Percentiles rank a stretch among this genome's conserved stretches.
These are phyloP conservation scores for Tenualosa ilisha DNA, from an alignment of 2,797 vertebrate genomes.

Conservation along the genomic window DNA sequence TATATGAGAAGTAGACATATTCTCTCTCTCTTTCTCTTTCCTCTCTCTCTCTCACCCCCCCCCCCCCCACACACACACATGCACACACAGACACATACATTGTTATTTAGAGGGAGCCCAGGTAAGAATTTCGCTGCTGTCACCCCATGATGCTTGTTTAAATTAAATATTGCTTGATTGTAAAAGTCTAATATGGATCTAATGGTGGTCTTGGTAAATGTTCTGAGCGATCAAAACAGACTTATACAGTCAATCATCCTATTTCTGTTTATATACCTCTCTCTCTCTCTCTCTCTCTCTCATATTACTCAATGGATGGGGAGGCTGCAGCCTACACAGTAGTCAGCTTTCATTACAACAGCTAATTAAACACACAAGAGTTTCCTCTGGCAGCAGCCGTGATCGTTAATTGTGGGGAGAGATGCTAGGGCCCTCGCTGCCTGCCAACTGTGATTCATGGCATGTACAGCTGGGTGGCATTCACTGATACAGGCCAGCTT, in stretches of 20 bases:
- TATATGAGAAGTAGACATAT: too few relatives aligned
- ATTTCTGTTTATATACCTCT: slow-evolving; percentile 33
- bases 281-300: slow-evolving; percentile 24
- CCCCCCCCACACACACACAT: too few relatives aligned
- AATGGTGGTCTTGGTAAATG: not conserved
- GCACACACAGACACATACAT: too few relatives aligned
- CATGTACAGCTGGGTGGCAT: slow-evolving; percentile 64
- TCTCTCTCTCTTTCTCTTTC: too few relatives aligned
- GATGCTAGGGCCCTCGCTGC: slow-evolving; percentile 85
- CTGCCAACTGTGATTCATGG: slow-evolving; percentile 85
- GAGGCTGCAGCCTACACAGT: slow-evolving; percentile 86
- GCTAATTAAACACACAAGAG: slow-evolving; percentile 91
- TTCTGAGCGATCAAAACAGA: not conserved
- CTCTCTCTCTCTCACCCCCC: too few relatives aligned
- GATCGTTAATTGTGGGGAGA: slow-evolving; percentile 90
- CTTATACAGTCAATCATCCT: not conserved
- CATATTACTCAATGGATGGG: slow-evolving; percentile 86
- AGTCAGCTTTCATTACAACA: slow-evolving; percentile 86
- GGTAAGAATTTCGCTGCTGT: too few relatives aligned
- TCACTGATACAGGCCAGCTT: slow-evolving; percentile 13
- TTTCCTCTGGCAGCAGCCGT: slow-evolving; percentile 87
- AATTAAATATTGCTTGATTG: not conserved
- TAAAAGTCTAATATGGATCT: not conserved
- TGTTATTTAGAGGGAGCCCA: too few relatives aligned
- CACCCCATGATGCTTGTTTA: not conserved